Conservation (phyloP, 2,888 invertebrate genomes). For the Drosophila picticornis region DNA sequence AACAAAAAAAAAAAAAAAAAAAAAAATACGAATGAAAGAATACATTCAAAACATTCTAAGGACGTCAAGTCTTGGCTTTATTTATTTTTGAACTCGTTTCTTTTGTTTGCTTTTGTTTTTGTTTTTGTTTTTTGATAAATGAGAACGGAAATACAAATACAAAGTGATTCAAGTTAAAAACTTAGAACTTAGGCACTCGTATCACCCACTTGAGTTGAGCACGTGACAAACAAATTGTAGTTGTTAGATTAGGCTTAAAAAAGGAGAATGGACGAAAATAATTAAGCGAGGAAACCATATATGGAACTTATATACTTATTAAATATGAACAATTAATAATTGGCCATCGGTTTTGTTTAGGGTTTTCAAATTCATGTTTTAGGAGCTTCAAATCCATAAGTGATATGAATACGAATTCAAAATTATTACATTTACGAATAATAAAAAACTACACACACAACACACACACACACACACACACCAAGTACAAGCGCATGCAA, state of each 20-base stretch:
- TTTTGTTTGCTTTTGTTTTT: constrained; percentile 5
- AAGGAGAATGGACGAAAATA: constrained; percentile 8
- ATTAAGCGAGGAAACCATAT: constrained; percentile 11
- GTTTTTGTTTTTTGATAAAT: constrained; percentile 21
- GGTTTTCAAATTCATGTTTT: constrained; percentile 79
- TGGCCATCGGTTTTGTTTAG: constrained; percentile 68
- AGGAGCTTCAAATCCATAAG: constrained; percentile 75
- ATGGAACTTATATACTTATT: constrained; percentile 27
- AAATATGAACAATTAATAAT: constrained; percentile 31
- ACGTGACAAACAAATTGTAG: constrained; percentile 77
- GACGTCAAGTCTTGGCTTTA: constrained; percentile 20
- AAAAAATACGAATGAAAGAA: constrained; percentile 3
- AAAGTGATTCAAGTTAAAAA: constrained; percentile 80
- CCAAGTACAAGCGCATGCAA: constrained; percentile 73
- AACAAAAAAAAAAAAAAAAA: constrained; percentile 7
- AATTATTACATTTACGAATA: constrained; percentile 64
- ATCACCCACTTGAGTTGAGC: constrained; percentile 67
- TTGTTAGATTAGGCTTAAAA: constrained; percentile 62
- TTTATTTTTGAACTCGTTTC: constrained; percentile 11
- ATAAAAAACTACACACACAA: constrained; percentile 24
- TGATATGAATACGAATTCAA: constrained; percentile 79
- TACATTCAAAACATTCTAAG: constrained; percentile 63
- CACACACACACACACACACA: constrained; percentile 35
- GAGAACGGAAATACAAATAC: constrained; percentile 56
- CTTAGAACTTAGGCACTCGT: constrained; percentile 77